Percentiles rank a stretch among this genome's conserved stretches.
phyloP scores from a whole-genome alignment of 2,113 vertebrate species.

The Azemiops feae region DNA sequence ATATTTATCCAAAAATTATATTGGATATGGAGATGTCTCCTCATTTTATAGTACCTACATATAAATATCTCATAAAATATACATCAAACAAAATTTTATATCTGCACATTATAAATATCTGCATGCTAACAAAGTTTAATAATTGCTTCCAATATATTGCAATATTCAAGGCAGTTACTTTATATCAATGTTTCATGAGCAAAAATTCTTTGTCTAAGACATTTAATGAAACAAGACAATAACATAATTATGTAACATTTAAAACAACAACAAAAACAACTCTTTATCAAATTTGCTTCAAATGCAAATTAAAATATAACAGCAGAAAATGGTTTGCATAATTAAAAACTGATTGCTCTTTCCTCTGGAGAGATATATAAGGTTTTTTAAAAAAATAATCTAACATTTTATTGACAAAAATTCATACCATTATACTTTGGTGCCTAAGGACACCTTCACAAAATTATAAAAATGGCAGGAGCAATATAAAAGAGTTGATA shows the following conservation, averaged over 20 bases:
- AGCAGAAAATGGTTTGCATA: accelerated
- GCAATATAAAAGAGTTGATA: background rate
- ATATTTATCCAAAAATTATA: background rate
- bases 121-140: background rate
- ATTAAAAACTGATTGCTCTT: background rate
- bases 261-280: background rate
- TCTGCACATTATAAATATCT: background rate
- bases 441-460: background rate
- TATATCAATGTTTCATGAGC: background rate
- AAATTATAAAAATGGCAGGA: background rate
- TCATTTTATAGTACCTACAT: background rate
- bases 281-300: background rate
- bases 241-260: background rate
- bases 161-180: background rate
- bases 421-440: background rate
- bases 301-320: background rate
- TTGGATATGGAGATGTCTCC: background rate
- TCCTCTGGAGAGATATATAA: background rate
- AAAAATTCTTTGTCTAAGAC: background rate
- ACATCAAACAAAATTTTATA: background rate
- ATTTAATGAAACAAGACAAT: background rate
- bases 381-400: background rate
- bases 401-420: background rate
- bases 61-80: background rate
- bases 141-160: background rate